Evolutionary conservation across 2,113 vertebrate species (phyloP).

Genomic region (Euleptes europaea): DNA sequence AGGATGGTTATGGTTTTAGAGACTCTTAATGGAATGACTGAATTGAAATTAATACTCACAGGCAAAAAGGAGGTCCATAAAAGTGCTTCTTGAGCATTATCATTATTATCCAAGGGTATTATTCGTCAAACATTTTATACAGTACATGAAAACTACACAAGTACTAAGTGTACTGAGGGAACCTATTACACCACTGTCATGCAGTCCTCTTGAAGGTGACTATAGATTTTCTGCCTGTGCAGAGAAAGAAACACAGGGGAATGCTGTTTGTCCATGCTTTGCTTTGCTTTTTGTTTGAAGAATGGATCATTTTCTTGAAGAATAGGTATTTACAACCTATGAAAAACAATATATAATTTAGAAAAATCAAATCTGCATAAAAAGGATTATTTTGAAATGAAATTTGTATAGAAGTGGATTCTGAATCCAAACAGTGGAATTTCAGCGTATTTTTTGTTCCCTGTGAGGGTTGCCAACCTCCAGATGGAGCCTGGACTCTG

Average conservation of each 20-base stretch:
- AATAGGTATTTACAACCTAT: neutral
- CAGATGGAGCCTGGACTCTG: too few relatives aligned
- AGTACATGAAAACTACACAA: neutral
- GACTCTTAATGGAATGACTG: neutral
- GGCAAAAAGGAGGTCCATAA: neutral
- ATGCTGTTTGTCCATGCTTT: neutral
- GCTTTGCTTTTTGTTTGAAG: neutral
- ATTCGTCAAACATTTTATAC: neutral
- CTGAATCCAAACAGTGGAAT: neutral
- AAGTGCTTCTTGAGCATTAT: neutral
- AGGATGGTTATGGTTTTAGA: too few relatives aligned
- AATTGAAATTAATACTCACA: neutral
- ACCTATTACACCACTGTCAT: conserved; percentile 24
- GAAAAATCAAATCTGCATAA: neutral
- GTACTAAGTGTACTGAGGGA: neutral
- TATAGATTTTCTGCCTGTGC: conserved; percentile 45
- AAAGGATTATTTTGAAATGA: conserved; percentile 6
- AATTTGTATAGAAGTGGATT: too few relatives aligned
- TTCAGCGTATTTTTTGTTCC: neutral
- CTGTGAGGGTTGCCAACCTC: too few relatives aligned
- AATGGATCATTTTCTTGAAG: neutral
- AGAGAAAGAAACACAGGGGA: conserved; percentile 6
- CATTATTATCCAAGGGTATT: neutral
- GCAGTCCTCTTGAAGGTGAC: conserved; percentile 31
- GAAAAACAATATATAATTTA: conserved; percentile 18